Base-by-base conservation (phyloP, 1,140 invertebrate species). In the Pseudomyrmex concolor region DNA sequence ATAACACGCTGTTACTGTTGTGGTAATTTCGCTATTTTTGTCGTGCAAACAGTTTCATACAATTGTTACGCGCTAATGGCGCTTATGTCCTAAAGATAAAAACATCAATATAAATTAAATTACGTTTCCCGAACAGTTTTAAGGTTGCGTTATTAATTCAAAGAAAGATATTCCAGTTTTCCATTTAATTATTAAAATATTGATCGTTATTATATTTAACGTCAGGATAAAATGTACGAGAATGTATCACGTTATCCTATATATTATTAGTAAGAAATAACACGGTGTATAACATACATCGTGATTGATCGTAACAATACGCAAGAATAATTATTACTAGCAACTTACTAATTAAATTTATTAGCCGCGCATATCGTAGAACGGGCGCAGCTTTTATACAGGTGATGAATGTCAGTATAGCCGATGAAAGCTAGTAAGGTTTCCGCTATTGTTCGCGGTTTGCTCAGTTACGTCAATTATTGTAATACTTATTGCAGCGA, bases 401-500 rank as follows among this genome's bases (percentile, higher is more conserved):
- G n/a, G 74, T 25, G 66, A 70, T 59, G 15, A 48, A 59, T 54
- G 45, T 71, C 62, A 54, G 76, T 71, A 70, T 12, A n/a, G 55
- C 48, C 54, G 76, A 71, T 67, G 50, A 67, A 67, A 48, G 76
- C 76, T 34, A 80, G 43, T 80, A 80, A 48, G 54, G 66, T 80
- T 80, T 71, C 66, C 59, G 54, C 54, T 55, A 70, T 80, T 80
- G 67, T 80, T 80, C 76, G 34, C 43, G 13, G 64, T 57, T 8
- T 22, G 19, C 66, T 55, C 54, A 80, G 54, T 70, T 66, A 71
- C 54, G 54, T 80, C 76, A 70, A 80, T 80, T 80, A 80, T 80
- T 80, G 76, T 70, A 80, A 70, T 80, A 80, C 76, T 80, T 80
- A 80, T 80, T 71, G 74, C 63, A 59, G 55, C 76, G 45, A 70